Evolutionary conservation across 2,797 vertebrate species (phyloP).

Genomic region (Pseudocheirus occidentalis): DNA sequence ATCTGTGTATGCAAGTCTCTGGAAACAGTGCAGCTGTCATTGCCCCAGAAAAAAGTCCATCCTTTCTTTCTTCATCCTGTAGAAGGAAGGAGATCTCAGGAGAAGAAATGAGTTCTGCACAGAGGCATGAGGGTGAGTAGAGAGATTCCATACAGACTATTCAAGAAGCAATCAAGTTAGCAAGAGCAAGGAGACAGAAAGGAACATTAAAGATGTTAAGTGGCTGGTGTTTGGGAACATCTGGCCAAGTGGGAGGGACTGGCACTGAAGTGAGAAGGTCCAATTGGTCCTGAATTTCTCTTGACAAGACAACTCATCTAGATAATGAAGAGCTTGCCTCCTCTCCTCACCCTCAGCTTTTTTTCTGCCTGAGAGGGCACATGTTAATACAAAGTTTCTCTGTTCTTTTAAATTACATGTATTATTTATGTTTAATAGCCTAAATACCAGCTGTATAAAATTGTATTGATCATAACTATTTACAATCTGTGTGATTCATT

Average conservation of each 20-base stretch:
- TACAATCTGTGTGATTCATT: background rate
- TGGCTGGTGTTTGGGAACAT: background rate
- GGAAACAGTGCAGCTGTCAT: background rate
- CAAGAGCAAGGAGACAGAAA: background rate
- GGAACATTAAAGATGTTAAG: background rate
- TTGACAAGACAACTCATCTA: background rate
- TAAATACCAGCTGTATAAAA: too few species aligned
- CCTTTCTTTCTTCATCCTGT: background rate
- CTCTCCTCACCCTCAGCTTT: background rate
- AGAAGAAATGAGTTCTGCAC: background rate
- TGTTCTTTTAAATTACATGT: background rate
- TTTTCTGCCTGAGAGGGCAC: background rate
- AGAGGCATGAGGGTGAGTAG: background rate
- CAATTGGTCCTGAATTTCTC: background rate
- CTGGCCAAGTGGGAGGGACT: background rate
- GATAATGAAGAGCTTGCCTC: background rate
- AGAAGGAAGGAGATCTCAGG: background rate
- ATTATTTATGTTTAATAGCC: too few species aligned
- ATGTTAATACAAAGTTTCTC: background rate
- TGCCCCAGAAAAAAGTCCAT: background rate
- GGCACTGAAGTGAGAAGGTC: background rate
- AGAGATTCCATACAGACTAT: background rate
- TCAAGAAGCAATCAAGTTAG: background rate
- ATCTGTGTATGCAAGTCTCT: background rate
- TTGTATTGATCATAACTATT: background rate